Evolutionary conservation across 2,797 vertebrate genomes (phyloP).

Genomic region (Manis crassicaudata): DNA sequence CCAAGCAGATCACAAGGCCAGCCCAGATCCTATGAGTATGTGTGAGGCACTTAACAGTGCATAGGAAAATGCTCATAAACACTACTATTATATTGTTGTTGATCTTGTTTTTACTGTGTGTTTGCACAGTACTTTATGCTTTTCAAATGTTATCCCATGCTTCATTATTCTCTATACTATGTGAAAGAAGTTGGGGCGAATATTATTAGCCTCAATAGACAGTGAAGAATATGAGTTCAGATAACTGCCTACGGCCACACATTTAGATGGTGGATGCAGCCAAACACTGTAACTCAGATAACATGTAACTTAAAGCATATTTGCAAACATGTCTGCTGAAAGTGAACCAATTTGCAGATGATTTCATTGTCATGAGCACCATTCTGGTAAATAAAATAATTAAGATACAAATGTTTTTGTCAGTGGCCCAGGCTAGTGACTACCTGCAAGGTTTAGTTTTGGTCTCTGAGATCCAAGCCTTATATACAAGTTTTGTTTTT

Average conservation of each 20-base stretch:
- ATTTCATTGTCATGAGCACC: neutral
- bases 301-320: neutral
- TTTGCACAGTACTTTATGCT: neutral
- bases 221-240: neutral
- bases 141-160: neutral
- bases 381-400: neutral
- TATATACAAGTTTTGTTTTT: neutral
- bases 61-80: neutral
- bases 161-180: neutral
- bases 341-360: neutral
- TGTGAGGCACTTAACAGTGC: neutral
- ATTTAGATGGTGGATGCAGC: neutral
- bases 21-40: accelerated
- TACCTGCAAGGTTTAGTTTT: neutral
- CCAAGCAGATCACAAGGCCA: neutral
- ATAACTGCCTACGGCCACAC: neutral
- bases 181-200: neutral
- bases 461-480: neutral
- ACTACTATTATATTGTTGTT: neutral
- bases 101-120: accelerated
- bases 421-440: neutral
- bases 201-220: neutral
- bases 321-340: neutral
- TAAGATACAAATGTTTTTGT: neutral
- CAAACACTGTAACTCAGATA: neutral